Conservation (phyloP, 2,113 vertebrate species). For the Corythornis madagascariensis region DNA sequence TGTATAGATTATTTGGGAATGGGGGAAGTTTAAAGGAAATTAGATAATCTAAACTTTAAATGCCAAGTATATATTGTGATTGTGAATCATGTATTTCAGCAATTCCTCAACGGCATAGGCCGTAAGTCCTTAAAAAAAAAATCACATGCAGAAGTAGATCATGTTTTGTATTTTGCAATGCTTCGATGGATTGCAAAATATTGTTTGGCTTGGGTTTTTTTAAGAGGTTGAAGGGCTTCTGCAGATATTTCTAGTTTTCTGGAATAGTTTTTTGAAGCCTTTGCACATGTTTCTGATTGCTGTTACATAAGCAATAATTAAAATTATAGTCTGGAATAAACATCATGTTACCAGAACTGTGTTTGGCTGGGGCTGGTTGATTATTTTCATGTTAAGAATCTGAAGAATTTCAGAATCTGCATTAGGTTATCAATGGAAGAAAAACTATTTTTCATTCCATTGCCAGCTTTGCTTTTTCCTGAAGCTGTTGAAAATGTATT, state of each 20-base stretch:
- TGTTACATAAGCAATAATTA: background rate
- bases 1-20: background rate
- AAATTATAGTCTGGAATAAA: background rate
- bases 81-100: background rate
- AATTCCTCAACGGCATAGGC: background rate
- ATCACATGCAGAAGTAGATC: background rate
- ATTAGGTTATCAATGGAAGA: background rate
- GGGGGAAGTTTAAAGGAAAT: background rate
- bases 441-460: background rate
- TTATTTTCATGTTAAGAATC: background rate
- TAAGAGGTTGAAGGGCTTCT: background rate
- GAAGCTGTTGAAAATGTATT: background rate
- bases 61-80: background rate
- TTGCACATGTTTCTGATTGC: background rate
- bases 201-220: background rate
- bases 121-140: background rate
- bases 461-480: background rate
- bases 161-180: background rate
- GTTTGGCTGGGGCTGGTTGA: background rate
- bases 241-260: background rate
- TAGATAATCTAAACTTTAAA: background rate
- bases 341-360: background rate
- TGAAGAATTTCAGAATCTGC: background rate
- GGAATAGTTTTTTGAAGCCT: background rate
- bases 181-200: background rate